These are phyloP conservation scores for fruit fly (Drosophila melanogaster) DNA, from an alignment of 1,140 invertebrate species.

Conservation along the genomic window DNA sequence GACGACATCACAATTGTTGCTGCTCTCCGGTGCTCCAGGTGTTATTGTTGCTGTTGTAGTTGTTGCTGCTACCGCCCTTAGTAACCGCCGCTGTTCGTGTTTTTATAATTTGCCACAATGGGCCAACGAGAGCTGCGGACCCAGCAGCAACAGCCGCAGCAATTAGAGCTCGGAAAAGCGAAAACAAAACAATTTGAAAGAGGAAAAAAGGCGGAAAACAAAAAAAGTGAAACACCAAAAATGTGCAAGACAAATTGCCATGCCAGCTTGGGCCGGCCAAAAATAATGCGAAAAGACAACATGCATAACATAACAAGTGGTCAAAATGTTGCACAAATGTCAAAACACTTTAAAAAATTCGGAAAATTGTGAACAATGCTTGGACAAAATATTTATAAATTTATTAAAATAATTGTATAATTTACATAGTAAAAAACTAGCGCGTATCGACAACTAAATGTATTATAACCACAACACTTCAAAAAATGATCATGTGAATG, in stretches of 20 bases:
- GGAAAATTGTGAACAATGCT: neutral
- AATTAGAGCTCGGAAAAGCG: constrained; percentile 61
- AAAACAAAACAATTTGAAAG: constrained; percentile 53
- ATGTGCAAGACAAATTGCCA: constrained; percentile 53
- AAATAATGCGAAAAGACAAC: constrained; percentile 36
- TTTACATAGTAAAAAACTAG: neutral
- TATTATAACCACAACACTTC: too few relatives aligned
- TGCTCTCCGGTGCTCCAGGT: constrained; percentile 1
- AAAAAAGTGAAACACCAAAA: constrained; percentile 45
- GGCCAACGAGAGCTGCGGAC: constrained; percentile 29
- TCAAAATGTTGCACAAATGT: constrained; percentile 12
- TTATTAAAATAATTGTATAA: too few relatives aligned
- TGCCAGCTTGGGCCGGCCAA: constrained; percentile 43
- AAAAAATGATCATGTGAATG: too few relatives aligned
- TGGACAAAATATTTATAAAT: too few relatives aligned
- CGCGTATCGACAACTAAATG: too few relatives aligned
- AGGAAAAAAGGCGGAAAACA: constrained; percentile 22
- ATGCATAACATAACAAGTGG: constrained; percentile 39
- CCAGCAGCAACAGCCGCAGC: constrained; percentile 68
- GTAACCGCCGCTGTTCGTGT: constrained; percentile 35
- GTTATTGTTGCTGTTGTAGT: constrained; percentile 9
- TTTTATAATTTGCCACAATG: constrained; percentile 73
- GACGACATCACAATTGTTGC: constrained; percentile 71
- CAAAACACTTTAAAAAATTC: neutral
- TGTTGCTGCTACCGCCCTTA: constrained; percentile 24